phyloP scores from a whole-genome alignment of 2,113 vertebrate species.

The Lasiurus cinereus region DNA sequence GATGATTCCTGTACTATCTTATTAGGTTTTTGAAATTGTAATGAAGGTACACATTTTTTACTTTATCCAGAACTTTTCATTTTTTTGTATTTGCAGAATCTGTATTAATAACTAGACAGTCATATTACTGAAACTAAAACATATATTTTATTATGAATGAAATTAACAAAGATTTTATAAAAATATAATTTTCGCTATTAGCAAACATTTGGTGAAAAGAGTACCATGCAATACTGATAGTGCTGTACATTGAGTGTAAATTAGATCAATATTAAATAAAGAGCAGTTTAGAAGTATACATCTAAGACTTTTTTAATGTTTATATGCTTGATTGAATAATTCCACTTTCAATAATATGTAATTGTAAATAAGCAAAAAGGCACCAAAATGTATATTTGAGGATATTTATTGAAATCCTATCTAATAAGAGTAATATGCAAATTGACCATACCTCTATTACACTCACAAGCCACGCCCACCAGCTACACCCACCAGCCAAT shows the following conservation, averaged over 20 bases:
- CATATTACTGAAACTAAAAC: conserved; percentile 33
- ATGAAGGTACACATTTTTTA: not conserved
- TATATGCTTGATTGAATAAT: not conserved
- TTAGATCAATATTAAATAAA: not conserved
- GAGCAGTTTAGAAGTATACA: not conserved
- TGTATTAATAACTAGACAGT: not conserved
- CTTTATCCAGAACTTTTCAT: not conserved
- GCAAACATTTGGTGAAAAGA: not conserved
- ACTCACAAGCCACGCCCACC: too few species aligned
- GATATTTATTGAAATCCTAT: conserved; percentile 7
- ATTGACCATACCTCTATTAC: too few species aligned
- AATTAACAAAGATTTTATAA: not conserved
- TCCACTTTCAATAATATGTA: not conserved
- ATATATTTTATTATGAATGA: not conserved
- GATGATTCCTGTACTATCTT: not conserved
- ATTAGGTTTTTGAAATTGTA: conserved; percentile 6
- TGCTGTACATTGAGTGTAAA: not conserved
- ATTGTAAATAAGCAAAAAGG: not conserved
- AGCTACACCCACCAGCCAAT: too few species aligned
- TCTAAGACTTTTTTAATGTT: conserved; percentile 16
- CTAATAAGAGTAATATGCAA: too few species aligned
- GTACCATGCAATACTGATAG: not conserved
- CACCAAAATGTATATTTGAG: not conserved
- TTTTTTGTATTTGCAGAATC: not conserved
- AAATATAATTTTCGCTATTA: not conserved